Evolutionary conservation across 2,888 invertebrate species (phyloP).

Genomic region (Spisula subtruncata): DNA sequence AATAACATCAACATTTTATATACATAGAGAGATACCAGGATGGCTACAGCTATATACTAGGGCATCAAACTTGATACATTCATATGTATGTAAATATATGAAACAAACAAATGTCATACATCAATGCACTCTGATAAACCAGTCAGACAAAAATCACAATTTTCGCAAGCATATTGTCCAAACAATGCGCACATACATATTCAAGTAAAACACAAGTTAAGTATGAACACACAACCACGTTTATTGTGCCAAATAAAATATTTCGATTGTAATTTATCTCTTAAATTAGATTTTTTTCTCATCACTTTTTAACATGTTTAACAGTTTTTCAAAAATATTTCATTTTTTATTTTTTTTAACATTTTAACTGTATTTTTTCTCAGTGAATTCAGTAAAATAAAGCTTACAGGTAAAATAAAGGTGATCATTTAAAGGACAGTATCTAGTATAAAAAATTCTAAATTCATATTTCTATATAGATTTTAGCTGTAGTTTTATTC

Average conservation of each 20-base stretch:
- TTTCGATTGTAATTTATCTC: too few species aligned
- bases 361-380: too few species aligned
- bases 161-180: neutral
- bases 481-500: neutral
- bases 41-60: neutral
- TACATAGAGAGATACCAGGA: neutral
- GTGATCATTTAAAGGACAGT: too few species aligned
- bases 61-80: slow-evolving; percentile 15
- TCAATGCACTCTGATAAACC: neutral
- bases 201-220: too few species aligned
- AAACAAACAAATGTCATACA: neutral
- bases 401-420: too few species aligned
- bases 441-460: too few species aligned
- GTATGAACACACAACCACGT: too few species aligned
- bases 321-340: neutral
- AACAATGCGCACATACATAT: too few species aligned
- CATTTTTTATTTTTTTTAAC: neutral
- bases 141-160: neutral
- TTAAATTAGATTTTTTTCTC: too few species aligned
- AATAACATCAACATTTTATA: slow-evolving; percentile 9
- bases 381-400: too few species aligned
- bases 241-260: too few species aligned
- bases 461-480: too few species aligned
- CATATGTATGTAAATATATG: neutral
- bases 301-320: neutral